Base-by-base conservation (phyloP, 1,140 invertebrate species). In the Orchesella cincta region DNA sequence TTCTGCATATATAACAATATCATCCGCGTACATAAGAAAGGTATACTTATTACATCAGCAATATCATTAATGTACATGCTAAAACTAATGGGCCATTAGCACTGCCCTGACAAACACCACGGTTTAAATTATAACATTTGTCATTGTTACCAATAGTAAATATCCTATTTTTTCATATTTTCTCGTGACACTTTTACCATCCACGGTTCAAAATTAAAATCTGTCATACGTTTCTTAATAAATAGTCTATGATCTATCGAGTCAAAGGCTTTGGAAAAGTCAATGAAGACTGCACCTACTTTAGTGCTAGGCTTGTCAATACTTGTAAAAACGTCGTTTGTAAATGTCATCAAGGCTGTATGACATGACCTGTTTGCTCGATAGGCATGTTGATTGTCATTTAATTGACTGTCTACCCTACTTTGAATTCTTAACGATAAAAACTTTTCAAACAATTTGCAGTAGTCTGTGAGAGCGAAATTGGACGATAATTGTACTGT, bases 201-300 rank as follows among this genome's bases (percentile, higher is more conserved):
- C 35, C 26, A 46, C 14, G 35, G 23, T 2, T 62, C 29, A 3
- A 76, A n/a, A 5, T 72, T 36, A 28, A 34, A 76, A 3, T 51
- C 20, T 20, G 35, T 2, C 39, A 51, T 76, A 3, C 64, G 34
- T 72, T 76, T 76, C 14, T 71, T 26, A 51, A 76, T 18, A 26
- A 76, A 46, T 35, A 67, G 5, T 1, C 2, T 1, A 26, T 52
- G 23, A 33, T 2, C 3, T 14, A 76, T 64, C 18, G 36, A 71
- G 31, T 76, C 67, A 36, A 76, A 76, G 1, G 75, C 75, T 52
- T 70, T 46, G 26, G 26, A 36, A 34, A 72, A 70, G 33, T 76
- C 75, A 23, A 71, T 31, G 71, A 51, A 76, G 5, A 76, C 33
- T 29, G 64, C 75, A 26, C 31, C 26, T 2, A 76, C 35, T 33